Evolutionary conservation across 2,888 invertebrate genomes (phyloP), one percentile per base, ranked within the genome.

Genomic region (Antheraea yamamai): DNA sequence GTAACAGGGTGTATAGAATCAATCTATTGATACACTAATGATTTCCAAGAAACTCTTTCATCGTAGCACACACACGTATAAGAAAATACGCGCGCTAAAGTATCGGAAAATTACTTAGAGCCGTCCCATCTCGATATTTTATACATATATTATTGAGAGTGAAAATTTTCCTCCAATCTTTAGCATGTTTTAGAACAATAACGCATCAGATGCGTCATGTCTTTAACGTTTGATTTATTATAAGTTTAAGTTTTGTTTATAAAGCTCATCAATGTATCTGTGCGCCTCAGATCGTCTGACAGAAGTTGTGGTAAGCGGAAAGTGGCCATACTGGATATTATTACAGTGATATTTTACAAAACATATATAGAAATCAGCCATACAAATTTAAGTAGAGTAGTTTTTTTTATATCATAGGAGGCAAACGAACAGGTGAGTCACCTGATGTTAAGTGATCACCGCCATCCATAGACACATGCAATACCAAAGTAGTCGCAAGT

Each of bases 41-140:
- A 70, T 70, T 70, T 70, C 70, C n/a, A 39, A 70, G 70, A 70
- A 70, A 39, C 70, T 39, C 70, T 39, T 70, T 70, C 70, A 39
- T 35, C 39, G 35, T 16, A 26, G 10, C 39, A 39, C 39, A 39
- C 39, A 70, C 20, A n/a, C 68, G 20, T 6, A 68, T 68, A 39
- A 23, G n/a, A 52, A 72, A 68, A 68, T 23, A 73, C 70, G 20
- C 72, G 72, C 52, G 64, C 72, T 26, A 12, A 66, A 84, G 85
- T 88, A 89, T 88, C 85, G 88, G 84, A 86, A 88, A 89, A 88
- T 89, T 88, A 88, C 87, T 87, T 84, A 84, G 83, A 80, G 82
- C 80, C 82, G 82, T 85, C 82, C 85, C 84, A 81, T 74, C 77
- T 78, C 84, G 82, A 85, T 89, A 89, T 85, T 88, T 89, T 87